Evolutionary conservation across 2,797 vertebrate species (phyloP).

Genomic region (Taeniopygia guttata): DNA sequence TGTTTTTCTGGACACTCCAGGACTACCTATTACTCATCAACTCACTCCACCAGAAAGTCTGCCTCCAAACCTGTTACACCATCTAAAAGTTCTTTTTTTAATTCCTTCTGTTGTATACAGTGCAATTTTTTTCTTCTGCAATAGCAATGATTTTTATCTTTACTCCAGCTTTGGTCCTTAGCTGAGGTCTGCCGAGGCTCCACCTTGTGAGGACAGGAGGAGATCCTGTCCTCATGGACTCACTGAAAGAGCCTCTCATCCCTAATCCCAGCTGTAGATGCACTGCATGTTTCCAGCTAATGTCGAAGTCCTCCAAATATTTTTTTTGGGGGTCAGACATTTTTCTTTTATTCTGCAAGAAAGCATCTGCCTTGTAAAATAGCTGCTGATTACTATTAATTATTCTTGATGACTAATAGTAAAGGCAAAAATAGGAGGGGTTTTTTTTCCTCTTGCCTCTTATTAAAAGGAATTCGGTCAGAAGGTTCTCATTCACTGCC

Average conservation of each 20-base stretch:
- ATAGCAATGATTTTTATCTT: not conserved
- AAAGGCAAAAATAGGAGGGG: not conserved
- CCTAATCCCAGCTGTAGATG: not conserved
- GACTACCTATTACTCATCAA: not conserved
- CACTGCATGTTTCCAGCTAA: not conserved
- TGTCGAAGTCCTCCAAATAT: not conserved
- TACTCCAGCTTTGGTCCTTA: not conserved
- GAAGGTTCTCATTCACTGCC: not conserved
- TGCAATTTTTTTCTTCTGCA: not conserved
- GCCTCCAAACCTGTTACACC: not conserved
- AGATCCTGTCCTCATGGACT: not conserved
- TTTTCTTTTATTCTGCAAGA: not conserved
- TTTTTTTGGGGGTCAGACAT: not conserved
- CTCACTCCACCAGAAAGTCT: not conserved
- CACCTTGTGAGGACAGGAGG: not conserved
- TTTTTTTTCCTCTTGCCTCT: not conserved
- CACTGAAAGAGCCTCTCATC: not conserved
- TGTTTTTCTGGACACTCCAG: not conserved
- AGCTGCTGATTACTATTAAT: not conserved
- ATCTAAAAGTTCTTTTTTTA: not conserved
- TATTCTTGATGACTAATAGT: not conserved
- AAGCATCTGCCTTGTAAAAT: not conserved
- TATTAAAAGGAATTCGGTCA: not conserved
- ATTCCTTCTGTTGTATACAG: not conserved
- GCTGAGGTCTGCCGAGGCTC: not conserved